Evolutionary conservation across 2,113 vertebrate species (phyloP).

Genomic region (Barbus barbus): DNA sequence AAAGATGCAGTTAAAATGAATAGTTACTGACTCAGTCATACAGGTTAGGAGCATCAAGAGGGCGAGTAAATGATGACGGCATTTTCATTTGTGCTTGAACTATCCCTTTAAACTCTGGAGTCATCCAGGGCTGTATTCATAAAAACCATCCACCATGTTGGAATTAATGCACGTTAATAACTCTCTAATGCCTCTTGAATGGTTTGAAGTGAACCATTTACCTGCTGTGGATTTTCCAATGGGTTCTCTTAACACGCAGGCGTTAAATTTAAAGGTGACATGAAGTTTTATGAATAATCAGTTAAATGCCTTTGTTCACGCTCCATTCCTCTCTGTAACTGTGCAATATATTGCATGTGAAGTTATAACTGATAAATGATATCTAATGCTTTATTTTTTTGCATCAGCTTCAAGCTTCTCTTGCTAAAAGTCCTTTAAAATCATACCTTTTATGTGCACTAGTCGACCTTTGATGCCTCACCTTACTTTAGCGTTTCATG

Average conservation of each 20-base stretch:
- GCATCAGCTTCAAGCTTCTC: conserved; percentile 9
- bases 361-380: neutral
- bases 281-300: conserved; percentile 58
- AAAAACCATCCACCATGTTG: conserved; percentile 47
- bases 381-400: neutral
- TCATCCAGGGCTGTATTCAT: conserved; percentile 17
- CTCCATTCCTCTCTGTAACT: conserved; percentile 25
- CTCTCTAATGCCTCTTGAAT: conserved; percentile 32
- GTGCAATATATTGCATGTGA: conserved; percentile 13
- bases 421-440: conserved; percentile 6
- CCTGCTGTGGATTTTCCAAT: conserved; percentile 41
- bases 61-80: neutral
- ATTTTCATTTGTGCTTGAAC: neutral
- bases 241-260: conserved; percentile 51
- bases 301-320: conserved; percentile 40
- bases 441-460: neutral
- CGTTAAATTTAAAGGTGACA: conserved; percentile 59
- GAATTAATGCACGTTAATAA: conserved; percentile 43
- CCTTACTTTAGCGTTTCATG: conserved; percentile 25
- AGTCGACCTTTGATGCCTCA: conserved; percentile 3
- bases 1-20: neutral
- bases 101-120: neutral
- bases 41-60: neutral
- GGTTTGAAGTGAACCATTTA: conserved; percentile 25
- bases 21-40: neutral